These are phyloP conservation scores for Pseudocheirus occidentalis DNA, from an alignment of 2,797 vertebrate species.

Conservation along the genomic window DNA sequence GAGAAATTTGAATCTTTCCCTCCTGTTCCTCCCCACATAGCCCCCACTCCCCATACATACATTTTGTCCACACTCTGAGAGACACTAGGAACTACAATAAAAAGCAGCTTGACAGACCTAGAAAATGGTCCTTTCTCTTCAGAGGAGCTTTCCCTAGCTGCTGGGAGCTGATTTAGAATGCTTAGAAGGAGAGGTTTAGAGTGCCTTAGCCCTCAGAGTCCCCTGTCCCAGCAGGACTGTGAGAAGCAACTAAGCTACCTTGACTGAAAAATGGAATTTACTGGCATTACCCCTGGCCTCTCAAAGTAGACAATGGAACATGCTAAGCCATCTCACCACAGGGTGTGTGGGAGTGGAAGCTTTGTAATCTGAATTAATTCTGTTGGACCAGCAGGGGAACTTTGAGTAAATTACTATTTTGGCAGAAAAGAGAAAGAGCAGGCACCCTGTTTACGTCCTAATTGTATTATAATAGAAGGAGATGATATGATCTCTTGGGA, in stretches of 20 bases:
- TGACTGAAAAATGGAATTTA: background rate
- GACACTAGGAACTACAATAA: background rate
- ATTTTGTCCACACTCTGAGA: background rate
- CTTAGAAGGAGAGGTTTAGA: background rate
- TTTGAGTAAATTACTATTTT: background rate
- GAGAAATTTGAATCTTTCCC: background rate
- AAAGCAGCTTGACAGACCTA: background rate
- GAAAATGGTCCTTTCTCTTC: background rate
- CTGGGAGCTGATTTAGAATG: background rate
- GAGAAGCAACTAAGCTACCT: background rate
- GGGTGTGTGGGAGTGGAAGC: background rate
- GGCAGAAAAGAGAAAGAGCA: conserved; percentile 61
- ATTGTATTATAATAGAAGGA: conserved; percentile 79
- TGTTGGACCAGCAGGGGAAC: background rate
- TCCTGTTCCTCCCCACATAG: too few relatives aligned
- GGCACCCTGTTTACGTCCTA: conserved; percentile 78
- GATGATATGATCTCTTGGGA: conserved; percentile 79
- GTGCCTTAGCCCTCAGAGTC: background rate
- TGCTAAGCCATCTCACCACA: background rate
- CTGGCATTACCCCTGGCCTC: background rate
- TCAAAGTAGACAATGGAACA: background rate
- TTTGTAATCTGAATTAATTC: background rate
- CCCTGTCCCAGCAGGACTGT: background rate
- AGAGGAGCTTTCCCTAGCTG: background rate
- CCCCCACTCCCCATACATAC: background rate